Percentiles rank a stretch among this genome's conserved stretches.
phyloP scores from a whole-genome alignment of 2,113 vertebrate species.

The human region DNA sequence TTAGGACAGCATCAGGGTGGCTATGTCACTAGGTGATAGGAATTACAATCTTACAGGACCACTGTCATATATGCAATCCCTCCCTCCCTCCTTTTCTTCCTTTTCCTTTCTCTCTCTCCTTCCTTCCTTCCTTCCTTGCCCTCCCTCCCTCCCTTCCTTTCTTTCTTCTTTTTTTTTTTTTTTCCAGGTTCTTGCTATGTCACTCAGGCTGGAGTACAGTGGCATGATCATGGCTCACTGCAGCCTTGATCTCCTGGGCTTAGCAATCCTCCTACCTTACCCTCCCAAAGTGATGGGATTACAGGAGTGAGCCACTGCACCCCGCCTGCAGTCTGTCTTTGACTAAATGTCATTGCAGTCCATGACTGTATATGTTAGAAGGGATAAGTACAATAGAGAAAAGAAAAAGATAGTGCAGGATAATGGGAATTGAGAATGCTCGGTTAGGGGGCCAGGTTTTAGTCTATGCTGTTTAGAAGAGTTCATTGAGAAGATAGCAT shows the following conservation, averaged over 20 bases:
- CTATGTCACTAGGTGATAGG: background rate
- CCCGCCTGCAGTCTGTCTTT: background rate
- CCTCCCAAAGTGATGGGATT: background rate
- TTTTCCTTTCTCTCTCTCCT: no score
- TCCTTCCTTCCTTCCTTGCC: no score
- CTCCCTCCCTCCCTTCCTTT: fast-evolving
- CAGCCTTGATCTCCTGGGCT: background rate
- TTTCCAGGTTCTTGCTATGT: background rate
- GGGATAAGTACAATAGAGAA: background rate
- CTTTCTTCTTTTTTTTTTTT: background rate
- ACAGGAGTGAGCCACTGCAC: background rate
- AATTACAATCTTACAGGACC: background rate
- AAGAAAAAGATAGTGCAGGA: background rate
- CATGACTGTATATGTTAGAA: background rate
- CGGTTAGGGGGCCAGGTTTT: background rate
- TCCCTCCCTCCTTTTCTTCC: no score
- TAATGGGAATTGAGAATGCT: background rate
- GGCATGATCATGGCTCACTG: background rate
- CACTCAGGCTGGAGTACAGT: background rate
- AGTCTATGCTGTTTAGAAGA: background rate
- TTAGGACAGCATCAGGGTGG: background rate
- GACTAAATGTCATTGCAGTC: background rate
- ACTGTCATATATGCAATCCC: background rate
- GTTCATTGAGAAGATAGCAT: background rate
- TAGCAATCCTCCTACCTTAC: background rate